Conservation (phyloP, 2,113 vertebrate species). For the Otolemur garnettii region DNA sequence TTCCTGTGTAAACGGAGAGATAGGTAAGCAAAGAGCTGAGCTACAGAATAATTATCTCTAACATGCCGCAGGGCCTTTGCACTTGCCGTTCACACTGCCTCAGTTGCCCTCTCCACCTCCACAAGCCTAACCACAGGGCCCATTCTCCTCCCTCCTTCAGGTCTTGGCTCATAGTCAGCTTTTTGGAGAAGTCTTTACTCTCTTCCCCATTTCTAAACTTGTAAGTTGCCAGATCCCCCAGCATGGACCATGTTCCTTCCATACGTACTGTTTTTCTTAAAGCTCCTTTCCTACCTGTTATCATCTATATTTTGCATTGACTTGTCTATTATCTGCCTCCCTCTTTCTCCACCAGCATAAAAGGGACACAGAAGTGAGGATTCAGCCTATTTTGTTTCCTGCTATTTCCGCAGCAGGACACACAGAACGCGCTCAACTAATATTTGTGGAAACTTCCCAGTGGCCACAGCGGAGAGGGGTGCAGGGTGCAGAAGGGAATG, state of each 20-base stretch:
- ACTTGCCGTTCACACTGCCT: background rate
- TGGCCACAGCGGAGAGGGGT: background rate
- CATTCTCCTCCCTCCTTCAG: background rate
- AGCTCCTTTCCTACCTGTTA: background rate
- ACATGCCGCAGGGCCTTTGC: background rate
- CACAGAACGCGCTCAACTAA: accelerated
- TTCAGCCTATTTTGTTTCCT: background rate
- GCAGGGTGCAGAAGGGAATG: background rate
- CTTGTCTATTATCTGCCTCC: background rate
- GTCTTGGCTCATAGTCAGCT: no score
- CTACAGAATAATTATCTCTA: no score
- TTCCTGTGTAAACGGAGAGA: background rate
- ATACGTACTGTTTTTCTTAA: no score
- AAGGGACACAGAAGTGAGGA: background rate
- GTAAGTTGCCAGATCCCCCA: background rate
- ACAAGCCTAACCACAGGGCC: no score
- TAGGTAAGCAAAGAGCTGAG: background rate
- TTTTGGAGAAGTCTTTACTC: background rate
- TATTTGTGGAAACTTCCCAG: background rate
- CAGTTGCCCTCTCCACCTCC: background rate
- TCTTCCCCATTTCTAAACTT: background rate
- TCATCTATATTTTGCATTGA: background rate
- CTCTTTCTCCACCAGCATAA: accelerated
- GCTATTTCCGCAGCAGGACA: background rate
- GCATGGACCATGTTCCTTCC: background rate